Base-by-base conservation (phyloP, 2,797 vertebrate genomes). In the Coccyzus lansbergi region DNA sequence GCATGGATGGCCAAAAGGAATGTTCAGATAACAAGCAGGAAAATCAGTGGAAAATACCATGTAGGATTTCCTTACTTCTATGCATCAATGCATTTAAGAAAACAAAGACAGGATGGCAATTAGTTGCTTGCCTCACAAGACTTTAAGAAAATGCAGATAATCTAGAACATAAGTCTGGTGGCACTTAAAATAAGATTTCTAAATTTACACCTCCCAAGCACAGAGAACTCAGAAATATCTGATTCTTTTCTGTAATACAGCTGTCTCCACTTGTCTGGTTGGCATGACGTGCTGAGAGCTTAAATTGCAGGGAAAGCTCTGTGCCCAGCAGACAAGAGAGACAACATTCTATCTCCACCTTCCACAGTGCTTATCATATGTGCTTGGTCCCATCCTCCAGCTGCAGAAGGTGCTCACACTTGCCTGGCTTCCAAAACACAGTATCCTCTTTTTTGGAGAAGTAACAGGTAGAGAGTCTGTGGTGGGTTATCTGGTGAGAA, bases 241-340 rank as follows among this genome's bases (percentile, higher is more conserved):
- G 2, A 28, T 71, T 38, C 40, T 44, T 44, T 44, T 44, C 15
- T 44, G 22, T 63, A 75, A 29, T 44, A 82, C n/a, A 78, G 14
- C 12, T n/a, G 38, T 16, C 48, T 88, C 28, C 10, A 15, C 28
- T 70, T 70, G 13, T 33, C 20, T 51, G 44, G 14, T 44, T 46
- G 68, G 15, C 3, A 15, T 33, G 40, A 44, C 24, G 7, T 25
- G 46, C 46, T 31, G 69, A 34, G 40, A 83, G 40, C n/a, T 56
- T 58, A 29, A 88, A 68, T 44, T 64, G 33, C 25, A 71, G 14
- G 31, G 53, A 86, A 28, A 69, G 26, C 20, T 82, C 38, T 8
- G 0, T 25, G 65, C 19, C 24, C 4, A 1, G 10, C 75, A 34
- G 36, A 58, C 0, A 0, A 18, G 38, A 79, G 10, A 31, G 4